Percentiles rank a stretch among this genome's conserved stretches.
Evolutionary conservation across 2,113 vertebrate species (phyloP).

Genomic region (Ifrita kowaldi): DNA sequence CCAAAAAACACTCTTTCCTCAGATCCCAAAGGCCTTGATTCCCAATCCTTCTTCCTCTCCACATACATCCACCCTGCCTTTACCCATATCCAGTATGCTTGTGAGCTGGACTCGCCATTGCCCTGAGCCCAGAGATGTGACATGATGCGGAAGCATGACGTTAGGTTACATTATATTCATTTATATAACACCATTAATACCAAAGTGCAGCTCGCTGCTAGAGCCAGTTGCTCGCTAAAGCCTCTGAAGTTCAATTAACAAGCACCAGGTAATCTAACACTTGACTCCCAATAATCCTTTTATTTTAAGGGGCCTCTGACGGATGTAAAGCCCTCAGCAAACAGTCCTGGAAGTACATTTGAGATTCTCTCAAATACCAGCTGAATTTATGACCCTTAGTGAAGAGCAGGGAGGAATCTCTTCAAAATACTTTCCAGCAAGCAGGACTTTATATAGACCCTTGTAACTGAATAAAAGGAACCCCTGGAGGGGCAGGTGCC

Average conservation of each 20-base stretch:
- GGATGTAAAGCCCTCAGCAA: conserved; percentile 50
- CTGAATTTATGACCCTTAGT: conserved; percentile 65
- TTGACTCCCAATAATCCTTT: conserved; percentile 66
- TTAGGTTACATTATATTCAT: conserved; percentile 38
- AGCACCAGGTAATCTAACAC: conserved; percentile 67
- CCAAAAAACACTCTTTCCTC: neutral
- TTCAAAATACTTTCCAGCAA: conserved; percentile 68
- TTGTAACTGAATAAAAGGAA: conserved; percentile 49
- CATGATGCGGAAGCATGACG: neutral
- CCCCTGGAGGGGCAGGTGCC: conserved; percentile 52
- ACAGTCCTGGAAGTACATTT: conserved; percentile 52
- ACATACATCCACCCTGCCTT: neutral
- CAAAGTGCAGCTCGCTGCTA: conserved; percentile 27
- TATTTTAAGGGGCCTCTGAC: conserved; percentile 64
- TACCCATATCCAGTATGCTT: neutral
- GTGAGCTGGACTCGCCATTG: neutral
- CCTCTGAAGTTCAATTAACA: conserved; percentile 67
- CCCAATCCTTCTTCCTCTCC: neutral
- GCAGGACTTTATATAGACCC: conserved; percentile 68
- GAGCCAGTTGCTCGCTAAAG: conserved; percentile 60
- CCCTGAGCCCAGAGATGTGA: neutral
- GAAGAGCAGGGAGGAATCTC: conserved; percentile 58
- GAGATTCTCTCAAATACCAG: conserved; percentile 65
- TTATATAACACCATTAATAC: conserved; percentile 54
- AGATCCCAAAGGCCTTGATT: neutral